A percentile compares a stretch with the other conserved stretches of the same genome.
These are phyloP conservation scores for Euleptes europaea DNA, from an alignment of 2,113 vertebrate species.

Conservation along the genomic window DNA sequence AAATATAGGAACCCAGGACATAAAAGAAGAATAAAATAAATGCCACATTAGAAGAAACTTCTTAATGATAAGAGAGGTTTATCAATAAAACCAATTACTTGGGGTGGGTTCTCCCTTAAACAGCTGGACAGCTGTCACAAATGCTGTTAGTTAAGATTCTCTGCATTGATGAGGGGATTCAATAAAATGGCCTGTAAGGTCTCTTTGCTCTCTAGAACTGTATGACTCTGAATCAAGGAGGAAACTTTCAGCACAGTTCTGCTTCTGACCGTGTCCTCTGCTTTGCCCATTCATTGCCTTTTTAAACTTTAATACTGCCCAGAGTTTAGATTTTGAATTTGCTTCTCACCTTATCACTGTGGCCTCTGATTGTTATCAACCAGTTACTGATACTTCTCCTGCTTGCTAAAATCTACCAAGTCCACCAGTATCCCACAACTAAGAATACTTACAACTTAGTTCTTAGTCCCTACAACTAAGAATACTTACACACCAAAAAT, in stretches of 20 bases:
- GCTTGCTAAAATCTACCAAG: neutral
- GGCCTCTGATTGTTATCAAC: neutral
- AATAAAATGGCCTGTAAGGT: no score
- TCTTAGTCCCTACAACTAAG: neutral
- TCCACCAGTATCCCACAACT: neutral
- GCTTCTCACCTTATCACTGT: neutral
- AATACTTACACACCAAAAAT: slow-evolving; percentile 17
- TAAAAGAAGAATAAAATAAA: no score
- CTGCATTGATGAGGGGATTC: no score
- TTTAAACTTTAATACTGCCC: neutral
- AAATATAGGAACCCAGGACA: no score
- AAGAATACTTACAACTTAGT: neutral
- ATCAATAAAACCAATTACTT: no score
- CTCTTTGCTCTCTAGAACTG: no score
- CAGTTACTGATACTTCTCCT: neutral
- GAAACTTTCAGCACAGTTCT: neutral
- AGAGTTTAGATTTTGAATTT: neutral
- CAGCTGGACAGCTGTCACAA: no score
- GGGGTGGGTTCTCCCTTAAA: no score
- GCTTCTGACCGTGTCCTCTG: no score
- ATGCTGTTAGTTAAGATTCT: no score
- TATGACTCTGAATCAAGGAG: neutral
- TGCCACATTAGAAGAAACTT: no score
- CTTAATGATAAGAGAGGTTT: no score
- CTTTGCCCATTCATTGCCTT: neutral